phyloP scores from a whole-genome alignment of 1,140 invertebrate species.

The Wasmannia auropunctata region DNA sequence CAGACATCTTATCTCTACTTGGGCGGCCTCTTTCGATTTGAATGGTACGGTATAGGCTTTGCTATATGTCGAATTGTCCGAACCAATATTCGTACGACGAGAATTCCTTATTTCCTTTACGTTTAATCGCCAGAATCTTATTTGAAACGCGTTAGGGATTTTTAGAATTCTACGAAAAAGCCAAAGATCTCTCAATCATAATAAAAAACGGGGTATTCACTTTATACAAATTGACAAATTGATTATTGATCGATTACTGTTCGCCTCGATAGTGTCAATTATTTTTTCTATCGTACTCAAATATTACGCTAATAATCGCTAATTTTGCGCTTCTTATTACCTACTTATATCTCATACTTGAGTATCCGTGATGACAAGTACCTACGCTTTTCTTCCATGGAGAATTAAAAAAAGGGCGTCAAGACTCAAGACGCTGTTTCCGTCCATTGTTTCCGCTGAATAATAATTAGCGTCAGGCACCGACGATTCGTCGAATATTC shows the following conservation, averaged over 20 bases:
- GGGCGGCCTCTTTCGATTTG: conserved; percentile 24
- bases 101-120: not conserved
- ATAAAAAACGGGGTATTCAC: not conserved
- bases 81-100: not conserved
- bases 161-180: not conserved
- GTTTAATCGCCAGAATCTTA: not conserved
- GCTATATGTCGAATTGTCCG: conserved; percentile 63
- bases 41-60: conserved; percentile 24
- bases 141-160: not conserved
- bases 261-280: not conserved
- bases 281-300: not conserved
- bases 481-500: conserved; percentile 5
- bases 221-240: not conserved
- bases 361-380: not conserved
- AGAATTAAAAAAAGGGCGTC: not conserved
- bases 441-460: conserved; percentile 29
- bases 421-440: not conserved
- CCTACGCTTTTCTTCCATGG: not conserved
- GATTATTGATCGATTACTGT: not conserved
- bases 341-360: not conserved
- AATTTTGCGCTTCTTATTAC: not conserved
- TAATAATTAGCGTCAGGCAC: conserved; percentile 27
- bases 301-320: not conserved
- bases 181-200: not conserved
- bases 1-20: conserved; percentile 73